Percentiles rank a stretch among this genome's conserved stretches.
phyloP scores from a whole-genome alignment of 1,140 invertebrate genomes.

The Prorops nasuta region DNA sequence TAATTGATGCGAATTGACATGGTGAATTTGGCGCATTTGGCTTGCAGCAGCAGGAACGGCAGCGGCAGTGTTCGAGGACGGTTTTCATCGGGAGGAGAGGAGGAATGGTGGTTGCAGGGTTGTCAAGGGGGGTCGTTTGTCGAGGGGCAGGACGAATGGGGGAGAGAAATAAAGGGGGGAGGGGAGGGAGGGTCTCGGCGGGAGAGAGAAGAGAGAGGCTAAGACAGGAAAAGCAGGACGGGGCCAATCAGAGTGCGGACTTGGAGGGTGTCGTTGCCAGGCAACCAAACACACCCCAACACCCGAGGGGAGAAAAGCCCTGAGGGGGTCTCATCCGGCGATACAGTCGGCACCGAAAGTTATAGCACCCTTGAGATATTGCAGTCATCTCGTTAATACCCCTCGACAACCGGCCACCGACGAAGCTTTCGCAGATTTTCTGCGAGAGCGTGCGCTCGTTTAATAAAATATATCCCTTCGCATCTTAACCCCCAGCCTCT shows the following conservation, averaged over 20 bases:
- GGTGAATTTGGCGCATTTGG: neutral
- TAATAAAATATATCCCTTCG: no score
- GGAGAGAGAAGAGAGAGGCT: conserved; percentile 28
- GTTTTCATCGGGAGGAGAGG: conserved; percentile 14
- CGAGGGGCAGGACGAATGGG: conserved; percentile 24
- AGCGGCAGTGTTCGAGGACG: conserved; percentile 10
- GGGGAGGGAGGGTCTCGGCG: conserved; percentile 3
- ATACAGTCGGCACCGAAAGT: conserved; percentile 28
- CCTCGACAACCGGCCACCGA: conserved; percentile 6
- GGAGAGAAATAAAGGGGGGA: conserved; percentile 24
- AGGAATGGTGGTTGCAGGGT: conserved; percentile 10
- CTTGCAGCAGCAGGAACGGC: neutral
- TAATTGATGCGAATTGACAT: no score
- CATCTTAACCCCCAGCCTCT: no score
- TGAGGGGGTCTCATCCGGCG: conserved; percentile 22
- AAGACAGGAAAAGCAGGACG: conserved; percentile 32
- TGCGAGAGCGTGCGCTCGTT: no score
- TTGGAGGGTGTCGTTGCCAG: conserved; percentile 54
- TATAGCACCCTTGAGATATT: conserved; percentile 23
- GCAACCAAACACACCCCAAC: conserved; percentile 46
- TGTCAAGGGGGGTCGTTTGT: conserved; percentile 9
- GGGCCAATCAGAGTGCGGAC: conserved; percentile 42
- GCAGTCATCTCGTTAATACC: conserved; percentile 1
- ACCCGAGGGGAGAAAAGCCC: conserved; percentile 37
- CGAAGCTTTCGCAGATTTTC: no score